These are phyloP conservation scores for Aeoliscus strigatus DNA, from an alignment of 2,797 vertebrate genomes.

Conservation along the genomic window DNA sequence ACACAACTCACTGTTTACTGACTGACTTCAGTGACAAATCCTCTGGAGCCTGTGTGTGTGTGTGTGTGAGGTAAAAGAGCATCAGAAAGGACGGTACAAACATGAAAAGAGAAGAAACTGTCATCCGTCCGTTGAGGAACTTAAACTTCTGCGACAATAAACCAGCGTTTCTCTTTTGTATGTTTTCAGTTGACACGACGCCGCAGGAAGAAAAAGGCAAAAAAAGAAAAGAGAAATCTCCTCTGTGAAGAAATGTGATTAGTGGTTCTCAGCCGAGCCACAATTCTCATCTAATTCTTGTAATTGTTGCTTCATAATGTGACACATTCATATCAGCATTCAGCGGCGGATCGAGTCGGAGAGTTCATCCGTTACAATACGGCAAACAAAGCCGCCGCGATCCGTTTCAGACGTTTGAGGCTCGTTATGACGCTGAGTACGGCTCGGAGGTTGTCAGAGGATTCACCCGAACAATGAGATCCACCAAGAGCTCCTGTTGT, in stretches of 20 bases:
- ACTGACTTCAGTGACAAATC: slow-evolving; percentile 15
- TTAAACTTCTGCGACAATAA: neutral
- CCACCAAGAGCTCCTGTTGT: slow-evolving; percentile 42
- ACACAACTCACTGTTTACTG: slow-evolving; percentile 9
- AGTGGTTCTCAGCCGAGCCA: slow-evolving; percentile 17
- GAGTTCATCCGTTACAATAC: slow-evolving; percentile 58
- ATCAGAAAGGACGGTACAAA: slow-evolving; percentile 6
- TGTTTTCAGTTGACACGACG: no score
- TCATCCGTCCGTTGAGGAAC: slow-evolving; percentile 8
- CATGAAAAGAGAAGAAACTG: neutral
- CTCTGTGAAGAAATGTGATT: slow-evolving; percentile 40
- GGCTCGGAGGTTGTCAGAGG: slow-evolving; percentile 52
- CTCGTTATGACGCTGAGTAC: slow-evolving; percentile 47
- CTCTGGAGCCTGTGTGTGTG: neutral
- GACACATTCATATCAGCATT: slow-evolving; percentile 54
- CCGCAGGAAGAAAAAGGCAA: neutral
- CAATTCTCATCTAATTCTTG: slow-evolving; percentile 60
- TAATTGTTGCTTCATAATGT: slow-evolving; percentile 69
- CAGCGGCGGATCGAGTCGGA: slow-evolving; percentile 45
- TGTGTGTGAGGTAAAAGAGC: slow-evolving; percentile 10
- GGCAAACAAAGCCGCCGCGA: slow-evolving; percentile 58
- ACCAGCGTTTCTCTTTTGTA: no score
- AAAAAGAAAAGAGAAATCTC: slow-evolving; percentile 16
- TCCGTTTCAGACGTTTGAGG: slow-evolving; percentile 54
- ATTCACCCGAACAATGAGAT: slow-evolving; percentile 57